Evolutionary conservation across 1,140 invertebrate genomes (phyloP), one percentile per base, ranked within the genome.

Genomic region (Aphelenchoides avenae): DNA sequence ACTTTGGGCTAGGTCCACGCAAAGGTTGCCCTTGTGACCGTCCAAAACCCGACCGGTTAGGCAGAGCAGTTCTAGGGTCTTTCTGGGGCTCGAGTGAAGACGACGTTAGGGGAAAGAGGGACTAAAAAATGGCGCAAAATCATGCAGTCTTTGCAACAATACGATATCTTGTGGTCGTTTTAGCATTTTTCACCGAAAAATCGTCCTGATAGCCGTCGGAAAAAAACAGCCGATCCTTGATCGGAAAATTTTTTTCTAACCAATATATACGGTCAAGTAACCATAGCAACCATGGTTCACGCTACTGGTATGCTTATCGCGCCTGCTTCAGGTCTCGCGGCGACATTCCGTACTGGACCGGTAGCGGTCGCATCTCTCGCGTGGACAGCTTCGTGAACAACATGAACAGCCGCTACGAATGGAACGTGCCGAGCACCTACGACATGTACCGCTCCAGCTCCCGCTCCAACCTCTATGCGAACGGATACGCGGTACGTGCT

Each of bases 331-430:
- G 71, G 27, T 75, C 73, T 15, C 74, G 74, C 29, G 59, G 62
- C 29, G 64, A 73, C 55, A 61, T 76, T 43, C 71, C 74, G 37
- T 58, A 66, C 22, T 75, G 69, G 41, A 44, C 68, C 29, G 71
- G 71, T 39, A 52, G 56, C 43, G 73, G 73, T 22, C 56, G 73
- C 31, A 51, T 77, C 29, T 75, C 68, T 11, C 74, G 73, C 31
- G 74, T 75, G 22, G 73, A 77, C 44, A 71, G 64, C 47, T 75
- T 71, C 55, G 72, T 76, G 36, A 60, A 65, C 39, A 68, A 70
- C 47, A 53, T 70, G 22, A 66, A 75, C 49, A 58, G 43, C 31
- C 61, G 43, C 15, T 75, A 75, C 51, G 73, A 75, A 36, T 75
- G 57, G 49, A 52, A 74, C 31, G 64, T 76, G 31, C 67, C 74